phyloP scores from a whole-genome alignment of 2,113 vertebrate species.

The Ahaetulla prasina region DNA sequence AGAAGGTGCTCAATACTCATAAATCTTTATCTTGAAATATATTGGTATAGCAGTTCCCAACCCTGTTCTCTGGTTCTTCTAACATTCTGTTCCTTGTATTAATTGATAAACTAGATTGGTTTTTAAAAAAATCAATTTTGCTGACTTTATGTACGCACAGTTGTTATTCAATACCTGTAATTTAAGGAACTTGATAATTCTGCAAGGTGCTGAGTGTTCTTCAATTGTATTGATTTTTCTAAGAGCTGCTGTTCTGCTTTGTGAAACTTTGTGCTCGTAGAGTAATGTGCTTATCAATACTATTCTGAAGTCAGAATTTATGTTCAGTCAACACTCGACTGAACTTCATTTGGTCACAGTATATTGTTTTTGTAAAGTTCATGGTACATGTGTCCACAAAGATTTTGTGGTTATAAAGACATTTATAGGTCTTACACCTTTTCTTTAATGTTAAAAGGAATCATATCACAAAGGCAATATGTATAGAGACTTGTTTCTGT shows the following conservation, averaged over 20 bases:
- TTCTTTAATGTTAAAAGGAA: constrained; percentile 9
- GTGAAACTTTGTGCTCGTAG: background rate
- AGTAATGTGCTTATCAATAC: constrained; percentile 13
- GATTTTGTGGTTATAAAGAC: background rate
- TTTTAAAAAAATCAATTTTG: background rate
- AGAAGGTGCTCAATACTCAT: background rate
- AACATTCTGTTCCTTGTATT: background rate
- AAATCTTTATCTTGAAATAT: background rate
- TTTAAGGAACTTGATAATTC: background rate
- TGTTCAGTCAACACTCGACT: background rate
- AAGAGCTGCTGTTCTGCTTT: background rate
- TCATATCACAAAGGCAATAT: background rate
- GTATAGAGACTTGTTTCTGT: background rate
- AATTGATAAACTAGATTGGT: background rate
- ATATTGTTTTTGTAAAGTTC: background rate
- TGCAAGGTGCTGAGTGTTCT: background rate
- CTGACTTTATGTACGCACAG: background rate
- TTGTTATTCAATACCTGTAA: background rate
- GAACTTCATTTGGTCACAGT: background rate
- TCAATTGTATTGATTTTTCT: background rate
- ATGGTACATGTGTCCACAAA: background rate
- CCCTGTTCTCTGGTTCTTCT: background rate
- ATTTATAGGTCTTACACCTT: constrained; percentile 15
- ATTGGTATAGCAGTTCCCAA: background rate
- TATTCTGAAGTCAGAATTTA: constrained; percentile 16